phyloP scores from a whole-genome alignment of 2,888 invertebrate species.

The Pantelozetes paolii region DNA sequence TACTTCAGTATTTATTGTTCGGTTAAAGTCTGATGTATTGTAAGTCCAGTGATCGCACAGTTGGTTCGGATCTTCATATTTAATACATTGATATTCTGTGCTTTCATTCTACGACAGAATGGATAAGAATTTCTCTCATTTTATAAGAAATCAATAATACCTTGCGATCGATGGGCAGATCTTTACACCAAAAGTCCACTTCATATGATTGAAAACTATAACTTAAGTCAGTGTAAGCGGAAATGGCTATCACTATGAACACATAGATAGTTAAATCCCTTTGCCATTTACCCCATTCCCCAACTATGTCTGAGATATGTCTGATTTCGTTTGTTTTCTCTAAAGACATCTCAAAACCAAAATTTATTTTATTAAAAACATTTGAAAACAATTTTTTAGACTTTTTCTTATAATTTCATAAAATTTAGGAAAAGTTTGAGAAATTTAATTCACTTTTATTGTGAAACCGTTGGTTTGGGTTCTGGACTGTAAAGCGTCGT shows the following conservation, averaged over 20 bases:
- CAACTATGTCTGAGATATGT: conserved; percentile 20
- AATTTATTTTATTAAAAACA: too few species aligned
- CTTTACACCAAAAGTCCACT: conserved; percentile 25
- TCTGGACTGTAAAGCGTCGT: too few species aligned
- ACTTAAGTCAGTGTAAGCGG: conserved; percentile 10
- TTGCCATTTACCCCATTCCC: conserved; percentile 36
- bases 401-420: too few species aligned
- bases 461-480: too few species aligned
- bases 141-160: conserved; percentile 7
- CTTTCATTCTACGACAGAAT: neutral
- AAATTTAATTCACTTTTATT: too few species aligned
- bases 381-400: too few species aligned
- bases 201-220: conserved; percentile 30
- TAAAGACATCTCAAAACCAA: too few species aligned
- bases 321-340: too few species aligned
- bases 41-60: conserved; percentile 27
- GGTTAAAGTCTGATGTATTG: neutral
- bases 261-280: conserved; percentile 11
- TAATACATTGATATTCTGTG: neutral
- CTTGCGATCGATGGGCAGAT: neutral
- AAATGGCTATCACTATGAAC: neutral
- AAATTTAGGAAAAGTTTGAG: too few species aligned
- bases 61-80: neutral
- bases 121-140: too few species aligned
- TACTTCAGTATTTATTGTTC: conserved; percentile 28